Base-by-base conservation (phyloP, 2,113 vertebrate genomes). In the Limanda limanda region DNA sequence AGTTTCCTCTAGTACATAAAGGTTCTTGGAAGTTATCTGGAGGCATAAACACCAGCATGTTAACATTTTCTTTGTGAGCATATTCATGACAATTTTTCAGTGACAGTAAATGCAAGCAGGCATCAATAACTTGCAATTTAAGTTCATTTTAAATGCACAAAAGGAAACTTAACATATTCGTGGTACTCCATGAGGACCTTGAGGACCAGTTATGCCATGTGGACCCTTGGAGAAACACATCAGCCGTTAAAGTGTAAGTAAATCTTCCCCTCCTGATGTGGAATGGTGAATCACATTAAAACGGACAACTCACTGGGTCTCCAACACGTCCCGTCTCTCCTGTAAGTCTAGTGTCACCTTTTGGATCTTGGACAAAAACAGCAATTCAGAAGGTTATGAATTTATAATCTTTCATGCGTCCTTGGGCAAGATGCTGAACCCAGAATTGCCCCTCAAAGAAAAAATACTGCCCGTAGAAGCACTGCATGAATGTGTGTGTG, bases 111-210 rank as follows among this genome's bases (percentile, higher is more conserved):
- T 42, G 11, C 27, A 18, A n/a, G 12, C 35, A 14, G 14, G 5
- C 1, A 18, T 48, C 25, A 37, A 1, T 18, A 20, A 60, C 20
- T 13, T 37, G 2, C 17, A 20, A 7, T 10, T 54, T 58, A 7
- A 58, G 12, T 3, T 25, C 3, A 51, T 60, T 61, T 40, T 2
- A 20, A 23, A 42, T 13, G 1, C 18, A 27, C 35, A 8, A 40
- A 2, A 69, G 24, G 51, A 23, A 10, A 96, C 95, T 10, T 93
- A 99, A 97, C 95, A 92, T 92, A 31, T 96, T 79, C 98, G 97
- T 51, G 97, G 96, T 78, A 96, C 83, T 40, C 98, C 97, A 13
- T 94, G 92, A 45, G 84, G 9, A 21, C 98, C 98, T 15, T 92
- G 95, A 59, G 92, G 83, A 6, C 98, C 98, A 5, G 78, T 73